Conservation (phyloP, 2,113 vertebrate genomes). For the Falco punctatus region DNA sequence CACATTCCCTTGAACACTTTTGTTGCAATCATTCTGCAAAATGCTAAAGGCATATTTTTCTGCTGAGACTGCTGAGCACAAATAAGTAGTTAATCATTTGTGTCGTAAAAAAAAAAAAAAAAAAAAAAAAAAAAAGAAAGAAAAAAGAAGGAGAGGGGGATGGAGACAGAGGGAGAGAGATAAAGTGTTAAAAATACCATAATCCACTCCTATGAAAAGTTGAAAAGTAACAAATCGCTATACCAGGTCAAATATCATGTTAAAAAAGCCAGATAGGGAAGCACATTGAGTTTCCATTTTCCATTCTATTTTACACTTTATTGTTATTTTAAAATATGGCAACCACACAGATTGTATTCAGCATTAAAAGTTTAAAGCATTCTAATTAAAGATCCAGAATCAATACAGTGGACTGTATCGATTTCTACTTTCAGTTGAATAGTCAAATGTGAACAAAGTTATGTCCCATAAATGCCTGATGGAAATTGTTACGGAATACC, state of each 20-base stretch:
- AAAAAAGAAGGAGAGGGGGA: background rate
- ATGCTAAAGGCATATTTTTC: constrained; percentile 47
- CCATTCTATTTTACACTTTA: background rate
- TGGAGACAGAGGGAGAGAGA: background rate
- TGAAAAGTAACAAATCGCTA: background rate
- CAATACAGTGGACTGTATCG: background rate
- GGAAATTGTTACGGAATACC: background rate
- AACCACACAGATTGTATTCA: background rate
- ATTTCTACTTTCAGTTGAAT: background rate
- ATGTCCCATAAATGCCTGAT: background rate
- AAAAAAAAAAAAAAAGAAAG: background rate
- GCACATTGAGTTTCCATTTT: background rate
- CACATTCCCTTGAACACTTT: background rate
- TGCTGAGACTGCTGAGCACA: constrained; percentile 20
- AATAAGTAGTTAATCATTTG: constrained; percentile 35
- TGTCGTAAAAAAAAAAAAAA: background rate
- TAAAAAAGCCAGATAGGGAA: background rate
- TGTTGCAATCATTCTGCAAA: constrained; percentile 48
- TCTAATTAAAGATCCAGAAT: background rate
- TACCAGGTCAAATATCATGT: background rate
- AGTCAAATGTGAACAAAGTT: background rate
- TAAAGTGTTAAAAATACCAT: background rate
- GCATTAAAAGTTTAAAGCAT: background rate
- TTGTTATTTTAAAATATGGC: background rate
- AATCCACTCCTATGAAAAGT: background rate